These are phyloP conservation scores for Tinea semifulvella DNA, from an alignment of 2,888 invertebrate genomes.

Conservation along the genomic window DNA sequence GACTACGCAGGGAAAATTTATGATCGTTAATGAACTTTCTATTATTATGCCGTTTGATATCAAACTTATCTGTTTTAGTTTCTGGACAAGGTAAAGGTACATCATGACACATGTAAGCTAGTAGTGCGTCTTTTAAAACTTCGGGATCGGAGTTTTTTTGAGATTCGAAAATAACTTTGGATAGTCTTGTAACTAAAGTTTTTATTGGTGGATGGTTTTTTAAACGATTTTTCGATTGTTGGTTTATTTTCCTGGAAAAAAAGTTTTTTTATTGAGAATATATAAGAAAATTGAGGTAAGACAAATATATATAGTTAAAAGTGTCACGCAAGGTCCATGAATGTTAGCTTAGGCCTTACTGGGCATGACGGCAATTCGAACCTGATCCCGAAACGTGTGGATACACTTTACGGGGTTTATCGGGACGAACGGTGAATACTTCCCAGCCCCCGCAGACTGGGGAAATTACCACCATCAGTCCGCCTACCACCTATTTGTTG, in stretches of 20 bases:
- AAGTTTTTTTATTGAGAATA: too few species aligned
- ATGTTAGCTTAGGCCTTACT: too few species aligned
- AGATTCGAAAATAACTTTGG: constrained; percentile 72
- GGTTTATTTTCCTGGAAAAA: constrained; percentile 58
- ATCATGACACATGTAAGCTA: constrained; percentile 88
- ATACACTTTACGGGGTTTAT: too few species aligned
- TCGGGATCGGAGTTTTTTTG: constrained; percentile 74
- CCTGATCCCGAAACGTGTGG: too few species aligned
- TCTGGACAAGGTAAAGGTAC: constrained; percentile 79
- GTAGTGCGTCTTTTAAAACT: constrained; percentile 79
- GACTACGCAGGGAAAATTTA: neutral
- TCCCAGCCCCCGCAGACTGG: too few species aligned
- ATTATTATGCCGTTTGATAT: neutral
- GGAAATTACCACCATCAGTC: too few species aligned
- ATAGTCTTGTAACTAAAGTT: constrained; percentile 72
- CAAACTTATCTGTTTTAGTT: constrained; percentile 22
- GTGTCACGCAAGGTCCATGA: too few species aligned
- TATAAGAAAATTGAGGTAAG: too few species aligned
- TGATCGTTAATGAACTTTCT: constrained; percentile 4
- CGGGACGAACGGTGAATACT: too few species aligned
- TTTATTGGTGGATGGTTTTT: constrained; percentile 79
- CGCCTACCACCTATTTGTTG: too few species aligned
- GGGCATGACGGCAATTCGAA: too few species aligned
- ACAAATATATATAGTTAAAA: too few species aligned
- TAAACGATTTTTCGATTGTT: constrained; percentile 71